phyloP scores from a whole-genome alignment of 2,113 vertebrate species.

The Macaca mulatta region DNA sequence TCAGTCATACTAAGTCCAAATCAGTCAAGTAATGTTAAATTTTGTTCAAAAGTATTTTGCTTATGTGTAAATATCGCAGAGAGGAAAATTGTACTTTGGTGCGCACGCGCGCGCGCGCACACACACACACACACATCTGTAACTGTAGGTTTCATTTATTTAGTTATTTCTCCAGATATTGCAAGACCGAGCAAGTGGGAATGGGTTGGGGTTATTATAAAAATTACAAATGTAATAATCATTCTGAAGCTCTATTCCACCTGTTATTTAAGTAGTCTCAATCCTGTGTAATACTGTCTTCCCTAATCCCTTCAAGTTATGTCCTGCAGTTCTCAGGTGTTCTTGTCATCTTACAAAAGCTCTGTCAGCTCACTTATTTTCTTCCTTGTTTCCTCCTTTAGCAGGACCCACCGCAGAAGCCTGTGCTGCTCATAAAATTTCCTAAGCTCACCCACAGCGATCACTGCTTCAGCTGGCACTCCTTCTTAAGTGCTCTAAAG shows the following conservation, averaged over 20 bases:
- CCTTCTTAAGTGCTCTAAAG: background rate
- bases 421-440: background rate
- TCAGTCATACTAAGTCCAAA: background rate
- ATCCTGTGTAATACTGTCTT: background rate
- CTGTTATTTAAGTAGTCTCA: background rate
- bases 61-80: background rate
- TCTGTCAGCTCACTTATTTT: background rate
- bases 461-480: background rate
- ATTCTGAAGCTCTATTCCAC: background rate
- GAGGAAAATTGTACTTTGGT: background rate
- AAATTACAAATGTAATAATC: background rate
- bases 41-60: background rate
- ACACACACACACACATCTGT: background rate
- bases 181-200: background rate
- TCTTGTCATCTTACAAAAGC: background rate
- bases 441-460: background rate
- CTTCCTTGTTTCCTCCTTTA: background rate
- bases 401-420: background rate
- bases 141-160: background rate
- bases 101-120: background rate
- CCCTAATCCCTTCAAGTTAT: background rate
- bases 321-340: background rate
- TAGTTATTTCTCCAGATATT: background rate
- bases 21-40: background rate
- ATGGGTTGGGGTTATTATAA: background rate